phyloP scores from a whole-genome alignment of 2,113 vertebrate species.

The Nannospalax galili region DNA sequence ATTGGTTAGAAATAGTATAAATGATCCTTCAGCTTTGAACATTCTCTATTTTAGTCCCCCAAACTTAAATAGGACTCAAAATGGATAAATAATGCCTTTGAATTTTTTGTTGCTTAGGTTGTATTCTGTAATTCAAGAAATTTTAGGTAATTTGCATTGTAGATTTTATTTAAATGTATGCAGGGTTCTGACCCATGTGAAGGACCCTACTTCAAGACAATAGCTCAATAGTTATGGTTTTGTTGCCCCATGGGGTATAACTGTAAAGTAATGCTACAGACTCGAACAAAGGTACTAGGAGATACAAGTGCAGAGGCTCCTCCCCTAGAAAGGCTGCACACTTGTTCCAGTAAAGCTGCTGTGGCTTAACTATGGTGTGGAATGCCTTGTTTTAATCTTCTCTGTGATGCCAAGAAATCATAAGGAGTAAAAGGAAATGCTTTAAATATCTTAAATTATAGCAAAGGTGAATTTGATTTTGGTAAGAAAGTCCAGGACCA shows the following conservation, averaged over 20 bases:
- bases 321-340: neutral
- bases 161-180: constrained; percentile 37
- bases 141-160: neutral
- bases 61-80: constrained; percentile 33
- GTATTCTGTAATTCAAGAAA: constrained; percentile 43
- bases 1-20: neutral
- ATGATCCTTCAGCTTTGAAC: neutral
- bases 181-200: constrained; percentile 5
- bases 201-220: neutral
- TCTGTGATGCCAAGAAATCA: constrained; percentile 12
- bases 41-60: constrained; percentile 42
- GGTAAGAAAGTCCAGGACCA: constrained; percentile 23
- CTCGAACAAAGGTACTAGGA: neutral
- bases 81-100: neutral
- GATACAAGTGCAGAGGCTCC: neutral
- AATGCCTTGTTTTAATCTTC: constrained; percentile 10
- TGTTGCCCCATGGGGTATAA: neutral
- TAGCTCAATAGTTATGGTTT: neutral
- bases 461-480: constrained; percentile 45
- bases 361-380: neutral
- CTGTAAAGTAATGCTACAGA: neutral
- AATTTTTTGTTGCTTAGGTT: constrained; percentile 20
- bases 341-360: neutral
- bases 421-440: neutral
- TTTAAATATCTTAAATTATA: constrained; percentile 41